Conservation (phyloP, 92 coral and sea anemone species). For the Parazoanthus atlanticus region DNA sequence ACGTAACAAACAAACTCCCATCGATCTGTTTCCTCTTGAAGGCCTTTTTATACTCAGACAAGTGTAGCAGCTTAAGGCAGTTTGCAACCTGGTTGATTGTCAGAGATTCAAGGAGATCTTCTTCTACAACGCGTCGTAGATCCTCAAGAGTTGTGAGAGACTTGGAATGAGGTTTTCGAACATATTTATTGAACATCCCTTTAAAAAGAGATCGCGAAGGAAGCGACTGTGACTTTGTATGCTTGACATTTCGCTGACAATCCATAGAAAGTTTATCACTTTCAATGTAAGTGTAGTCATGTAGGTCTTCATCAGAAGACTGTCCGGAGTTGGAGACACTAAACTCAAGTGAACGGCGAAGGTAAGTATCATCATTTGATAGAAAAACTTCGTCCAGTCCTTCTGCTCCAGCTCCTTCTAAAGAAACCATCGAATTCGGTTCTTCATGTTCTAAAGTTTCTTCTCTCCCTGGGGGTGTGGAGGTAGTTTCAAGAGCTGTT, state of each 20-base stretch:
- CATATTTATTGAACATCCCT: background rate
- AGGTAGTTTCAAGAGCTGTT: background rate
- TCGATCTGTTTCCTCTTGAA: slow-evolving; percentile 39
- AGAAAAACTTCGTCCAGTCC: background rate
- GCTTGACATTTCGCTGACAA: background rate
- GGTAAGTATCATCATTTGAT: background rate
- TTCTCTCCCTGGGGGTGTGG: background rate
- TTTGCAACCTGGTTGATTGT: slow-evolving; percentile 19
- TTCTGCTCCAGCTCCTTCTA: background rate
- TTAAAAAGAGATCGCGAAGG: background rate
- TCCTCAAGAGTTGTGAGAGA: slow-evolving; percentile 13
- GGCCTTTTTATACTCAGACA: slow-evolving; percentile 23
- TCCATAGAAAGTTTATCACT: background rate
- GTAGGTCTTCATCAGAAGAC: background rate
- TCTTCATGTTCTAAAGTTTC: background rate
- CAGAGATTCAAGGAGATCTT: background rate
- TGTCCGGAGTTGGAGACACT: background rate
- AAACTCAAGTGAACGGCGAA: background rate
- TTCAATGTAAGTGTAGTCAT: slow-evolving; percentile 23
- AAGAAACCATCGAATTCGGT: background rate
- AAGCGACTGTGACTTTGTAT: background rate
- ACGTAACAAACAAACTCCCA: slow-evolving; percentile 25
- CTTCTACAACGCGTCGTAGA: background rate
- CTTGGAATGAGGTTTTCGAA: background rate
- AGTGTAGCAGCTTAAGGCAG: slow-evolving; percentile 28